These are phyloP conservation scores for Zoanthus sociatus DNA, from an alignment of 92 coral and sea anemone genomes.

Conservation along the genomic window DNA sequence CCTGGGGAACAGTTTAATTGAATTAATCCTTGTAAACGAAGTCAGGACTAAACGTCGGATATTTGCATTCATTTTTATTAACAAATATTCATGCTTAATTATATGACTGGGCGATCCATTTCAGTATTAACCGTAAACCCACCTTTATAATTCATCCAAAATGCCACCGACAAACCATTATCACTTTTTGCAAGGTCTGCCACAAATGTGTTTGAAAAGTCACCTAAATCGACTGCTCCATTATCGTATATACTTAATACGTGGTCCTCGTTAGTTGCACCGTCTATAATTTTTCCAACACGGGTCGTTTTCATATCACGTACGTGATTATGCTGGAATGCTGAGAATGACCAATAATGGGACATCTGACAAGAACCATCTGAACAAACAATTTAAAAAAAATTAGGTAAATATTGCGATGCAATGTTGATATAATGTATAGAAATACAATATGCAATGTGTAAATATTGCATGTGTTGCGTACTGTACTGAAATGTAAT, in stretches of 20 bases:
- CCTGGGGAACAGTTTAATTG: too few species aligned
- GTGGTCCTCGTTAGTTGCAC: constrained; percentile 6
- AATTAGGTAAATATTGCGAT: neutral
- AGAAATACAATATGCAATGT: too few species aligned
- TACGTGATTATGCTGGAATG: constrained; percentile 15
- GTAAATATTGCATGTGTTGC: too few species aligned
- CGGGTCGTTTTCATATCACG: constrained; percentile 18
- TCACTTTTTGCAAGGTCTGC: neutral
- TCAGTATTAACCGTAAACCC: neutral
- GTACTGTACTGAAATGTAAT: too few species aligned
- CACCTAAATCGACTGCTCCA: constrained; percentile 10
- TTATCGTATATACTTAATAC: constrained; percentile 9
- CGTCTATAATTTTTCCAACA: neutral
- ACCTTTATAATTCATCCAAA: constrained; percentile 43
- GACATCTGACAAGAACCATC: constrained; percentile 10
- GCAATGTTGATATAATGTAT: neutral
- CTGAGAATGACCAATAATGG: constrained; percentile 22
- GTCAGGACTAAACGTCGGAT: too few species aligned
- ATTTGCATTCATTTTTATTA: too few species aligned
- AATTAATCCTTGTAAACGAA: too few species aligned
- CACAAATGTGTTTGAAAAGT: neutral
- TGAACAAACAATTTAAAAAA: too few species aligned
- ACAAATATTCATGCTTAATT: too few species aligned
- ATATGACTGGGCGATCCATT: too few species aligned
- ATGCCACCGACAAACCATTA: constrained; percentile 32